Conservation (phyloP, 92 coral and sea anemone genomes). For the Umimayanthus kanabou region DNA sequence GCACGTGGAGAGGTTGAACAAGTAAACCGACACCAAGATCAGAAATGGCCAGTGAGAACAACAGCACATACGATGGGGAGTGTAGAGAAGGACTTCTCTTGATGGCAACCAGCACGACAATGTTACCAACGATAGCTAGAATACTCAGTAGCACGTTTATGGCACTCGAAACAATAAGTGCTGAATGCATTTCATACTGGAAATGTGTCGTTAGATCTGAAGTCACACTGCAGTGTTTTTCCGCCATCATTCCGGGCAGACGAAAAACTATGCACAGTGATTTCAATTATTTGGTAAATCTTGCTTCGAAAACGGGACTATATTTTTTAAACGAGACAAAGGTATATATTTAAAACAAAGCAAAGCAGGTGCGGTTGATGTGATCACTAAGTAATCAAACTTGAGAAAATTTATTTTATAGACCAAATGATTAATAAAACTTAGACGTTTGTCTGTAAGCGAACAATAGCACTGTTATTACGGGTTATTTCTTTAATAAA, state of each 20-base stretch:
- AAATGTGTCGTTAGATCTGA: background rate
- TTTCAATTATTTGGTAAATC: background rate
- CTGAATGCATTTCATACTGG: background rate
- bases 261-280: background rate
- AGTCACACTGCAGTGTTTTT: background rate
- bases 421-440: no score
- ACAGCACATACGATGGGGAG: background rate
- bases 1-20: slow-evolving; percentile 8
- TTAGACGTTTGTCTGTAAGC: no score
- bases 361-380: no score
- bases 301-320: background rate
- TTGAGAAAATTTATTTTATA: no score
- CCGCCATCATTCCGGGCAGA: background rate
- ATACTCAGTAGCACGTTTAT: background rate
- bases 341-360: no score
- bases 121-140: slow-evolving; percentile 6
- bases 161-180: background rate
- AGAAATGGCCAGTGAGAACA: slow-evolving; percentile 3
- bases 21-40: slow-evolving; percentile 9
- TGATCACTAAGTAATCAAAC: no score
- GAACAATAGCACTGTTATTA: no score
- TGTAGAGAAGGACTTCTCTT: background rate
- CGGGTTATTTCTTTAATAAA: no score
- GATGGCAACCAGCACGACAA: background rate
- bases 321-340: no score